Evolutionary conservation across 1,140 invertebrate genomes (phyloP).

Genomic region (Plectrocnemia conspersa): DNA sequence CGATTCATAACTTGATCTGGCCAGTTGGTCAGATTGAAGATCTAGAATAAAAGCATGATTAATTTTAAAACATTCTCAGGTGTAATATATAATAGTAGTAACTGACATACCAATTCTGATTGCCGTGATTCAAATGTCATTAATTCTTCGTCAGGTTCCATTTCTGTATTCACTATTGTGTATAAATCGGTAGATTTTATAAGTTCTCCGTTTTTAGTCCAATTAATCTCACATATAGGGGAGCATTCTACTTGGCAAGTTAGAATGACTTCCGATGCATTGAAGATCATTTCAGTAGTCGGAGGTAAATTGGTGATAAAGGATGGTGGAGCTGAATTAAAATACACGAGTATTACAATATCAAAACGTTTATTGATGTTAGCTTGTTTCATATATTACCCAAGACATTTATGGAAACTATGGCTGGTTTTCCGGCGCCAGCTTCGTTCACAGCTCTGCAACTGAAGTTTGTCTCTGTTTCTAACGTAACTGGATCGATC

Average conservation of each 20-base stretch:
- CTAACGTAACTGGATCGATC: slow-evolving; percentile 73
- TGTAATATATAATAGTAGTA: slow-evolving; percentile 2
- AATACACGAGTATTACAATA: not conserved
- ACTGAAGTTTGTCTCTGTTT: slow-evolving; percentile 80
- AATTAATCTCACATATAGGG: slow-evolving; percentile 75
- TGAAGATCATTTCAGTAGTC: slow-evolving; percentile 70
- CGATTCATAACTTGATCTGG: slow-evolving; percentile 70
- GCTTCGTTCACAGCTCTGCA: slow-evolving; percentile 79
- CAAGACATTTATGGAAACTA: slow-evolving; percentile 69
- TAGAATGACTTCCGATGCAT: slow-evolving; percentile 58
- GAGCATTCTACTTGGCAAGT: slow-evolving; percentile 85
- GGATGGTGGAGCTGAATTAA: slow-evolving; percentile 65
- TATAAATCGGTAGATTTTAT: slow-evolving; percentile 58
- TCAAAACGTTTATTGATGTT: not conserved
- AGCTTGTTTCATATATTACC: slow-evolving; percentile 48
- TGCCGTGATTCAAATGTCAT: slow-evolving; percentile 84
- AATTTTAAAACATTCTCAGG: not conserved
- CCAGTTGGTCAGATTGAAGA: slow-evolving; percentile 77
- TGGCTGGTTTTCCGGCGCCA: slow-evolving; percentile 70
- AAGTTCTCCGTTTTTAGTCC: slow-evolving; percentile 64
- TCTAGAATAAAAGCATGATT: slow-evolving; percentile 38
- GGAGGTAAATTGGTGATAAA: slow-evolving; percentile 78
- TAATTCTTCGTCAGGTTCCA: slow-evolving; percentile 62
- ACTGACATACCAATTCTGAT: slow-evolving; percentile 62
- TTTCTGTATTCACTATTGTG: slow-evolving; percentile 58